Conservation (phyloP, 2,797 vertebrate genomes). For the Acipenser transmontanus region DNA sequence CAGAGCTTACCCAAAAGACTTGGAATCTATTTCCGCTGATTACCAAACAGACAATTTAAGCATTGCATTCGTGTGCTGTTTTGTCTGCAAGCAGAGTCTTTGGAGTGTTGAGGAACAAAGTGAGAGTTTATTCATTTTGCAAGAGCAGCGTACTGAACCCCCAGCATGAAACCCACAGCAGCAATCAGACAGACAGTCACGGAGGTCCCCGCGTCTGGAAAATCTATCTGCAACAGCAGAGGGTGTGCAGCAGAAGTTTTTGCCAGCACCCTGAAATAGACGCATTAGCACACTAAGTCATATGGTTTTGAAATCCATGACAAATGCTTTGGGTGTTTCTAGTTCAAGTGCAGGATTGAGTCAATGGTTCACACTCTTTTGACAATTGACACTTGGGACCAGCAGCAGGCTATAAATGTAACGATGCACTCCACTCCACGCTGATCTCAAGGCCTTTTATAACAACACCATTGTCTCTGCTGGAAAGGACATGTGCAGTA, state of each 20-base stretch:
- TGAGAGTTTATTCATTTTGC: not conserved
- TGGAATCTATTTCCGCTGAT: too few relatives aligned
- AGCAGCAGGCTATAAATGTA: constrained; percentile 1
- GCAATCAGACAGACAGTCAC: constrained; percentile 27
- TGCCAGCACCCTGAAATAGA: constrained; percentile 61
- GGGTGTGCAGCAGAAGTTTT: constrained; percentile 52
- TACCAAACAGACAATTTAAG: too few relatives aligned
- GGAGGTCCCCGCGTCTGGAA: constrained; percentile 9
- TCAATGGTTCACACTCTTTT: constrained; percentile 39
- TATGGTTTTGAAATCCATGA: constrained; percentile 63
- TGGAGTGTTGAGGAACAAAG: too few relatives aligned
- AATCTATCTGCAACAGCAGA: constrained; percentile 27
- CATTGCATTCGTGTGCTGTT: too few relatives aligned
- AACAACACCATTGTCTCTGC: too few relatives aligned
- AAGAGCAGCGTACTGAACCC: not conserved
- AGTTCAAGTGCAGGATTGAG: constrained; percentile 28
- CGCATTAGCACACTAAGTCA: constrained; percentile 50
- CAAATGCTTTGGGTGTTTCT: constrained; percentile 38
- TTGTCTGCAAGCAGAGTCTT: too few relatives aligned
- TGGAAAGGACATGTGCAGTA: too few relatives aligned
- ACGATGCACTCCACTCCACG: too few relatives aligned
- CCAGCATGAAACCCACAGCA: constrained; percentile 6
- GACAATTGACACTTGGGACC: constrained; percentile 28
- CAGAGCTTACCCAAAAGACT: too few relatives aligned
- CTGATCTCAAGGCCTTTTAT: too few relatives aligned